A percentile compares a stretch with the other conserved stretches of the same genome.
These are phyloP conservation scores for Spodoptera frugiperda DNA, from an alignment of 1,140 invertebrate genomes.

Conservation along the genomic window DNA sequence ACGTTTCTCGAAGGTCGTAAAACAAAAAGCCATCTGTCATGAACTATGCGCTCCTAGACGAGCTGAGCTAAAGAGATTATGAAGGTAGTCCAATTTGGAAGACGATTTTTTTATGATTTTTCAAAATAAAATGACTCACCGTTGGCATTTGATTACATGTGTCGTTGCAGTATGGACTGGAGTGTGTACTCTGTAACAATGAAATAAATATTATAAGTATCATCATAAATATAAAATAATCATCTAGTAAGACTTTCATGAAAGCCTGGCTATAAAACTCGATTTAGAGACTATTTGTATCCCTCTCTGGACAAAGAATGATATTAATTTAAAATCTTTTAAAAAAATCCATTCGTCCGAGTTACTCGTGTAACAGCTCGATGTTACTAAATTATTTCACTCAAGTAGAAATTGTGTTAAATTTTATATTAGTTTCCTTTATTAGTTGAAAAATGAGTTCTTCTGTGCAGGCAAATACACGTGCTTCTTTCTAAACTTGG, in stretches of 20 bases:
- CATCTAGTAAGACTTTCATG: too few species aligned
- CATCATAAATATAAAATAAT: too few species aligned
- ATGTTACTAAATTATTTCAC: neutral
- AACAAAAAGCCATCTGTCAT: constrained; percentile 66
- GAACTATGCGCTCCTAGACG: constrained; percentile 41
- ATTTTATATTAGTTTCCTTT: neutral
- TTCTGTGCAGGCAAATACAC: constrained; percentile 7
- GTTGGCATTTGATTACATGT: constrained; percentile 50
- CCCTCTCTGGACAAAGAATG: neutral
- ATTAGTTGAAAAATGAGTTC: constrained; percentile 12
- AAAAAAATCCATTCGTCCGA: too few species aligned
- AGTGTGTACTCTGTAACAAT: constrained; percentile 64
- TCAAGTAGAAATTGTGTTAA: neutral
- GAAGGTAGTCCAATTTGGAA: neutral
- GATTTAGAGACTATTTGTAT: neutral
- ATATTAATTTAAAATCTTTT: neutral
- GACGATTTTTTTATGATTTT: neutral
- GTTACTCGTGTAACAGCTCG: neutral
- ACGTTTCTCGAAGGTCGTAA: constrained; percentile 59
- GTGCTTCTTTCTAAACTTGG: constrained; percentile 7
- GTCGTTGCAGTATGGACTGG: constrained; percentile 44
- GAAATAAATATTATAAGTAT: constrained; percentile 33
- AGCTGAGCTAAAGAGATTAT: constrained; percentile 17
- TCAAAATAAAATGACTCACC: constrained; percentile 47
- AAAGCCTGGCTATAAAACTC: too few species aligned